Percentiles rank a stretch among this genome's conserved stretches.
Conservation (phyloP, 1,140 invertebrate species). For the Papilio helenus region DNA sequence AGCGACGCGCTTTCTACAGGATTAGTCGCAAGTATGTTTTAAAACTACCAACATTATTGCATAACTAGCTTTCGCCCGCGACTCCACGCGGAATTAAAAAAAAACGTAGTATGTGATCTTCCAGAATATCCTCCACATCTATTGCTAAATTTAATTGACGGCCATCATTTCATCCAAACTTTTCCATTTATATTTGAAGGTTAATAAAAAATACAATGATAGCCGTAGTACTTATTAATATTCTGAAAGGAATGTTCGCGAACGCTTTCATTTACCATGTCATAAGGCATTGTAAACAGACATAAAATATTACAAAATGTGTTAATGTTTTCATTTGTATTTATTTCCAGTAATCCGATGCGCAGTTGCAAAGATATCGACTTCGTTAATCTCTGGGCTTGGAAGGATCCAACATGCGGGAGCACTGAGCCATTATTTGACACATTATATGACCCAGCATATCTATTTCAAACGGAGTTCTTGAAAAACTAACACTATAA, state of each 20-base stretch:
- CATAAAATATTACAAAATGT: not conserved
- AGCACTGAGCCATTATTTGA: not conserved
- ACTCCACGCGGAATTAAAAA: too few species aligned
- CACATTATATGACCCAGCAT: not conserved
- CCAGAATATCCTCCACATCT: too few species aligned
- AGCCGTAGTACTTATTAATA: too few species aligned
- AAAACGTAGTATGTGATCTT: too few species aligned
- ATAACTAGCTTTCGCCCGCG: not conserved
- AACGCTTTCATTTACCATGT: too few species aligned
- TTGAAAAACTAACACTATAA: not conserved
- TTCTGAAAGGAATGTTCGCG: too few species aligned
- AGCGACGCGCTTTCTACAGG: slow-evolving; percentile 54
- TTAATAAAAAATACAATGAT: too few species aligned
- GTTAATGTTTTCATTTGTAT: not conserved
- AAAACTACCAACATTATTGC: not conserved
- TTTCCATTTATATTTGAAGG: too few species aligned
- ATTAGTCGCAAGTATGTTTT: slow-evolving; percentile 53
- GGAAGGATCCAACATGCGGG: slow-evolving; percentile 8
- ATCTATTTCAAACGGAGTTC: not conserved
- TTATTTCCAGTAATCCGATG: slow-evolving; percentile 17
- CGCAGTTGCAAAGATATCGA: slow-evolving; percentile 19
- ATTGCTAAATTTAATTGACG: too few species aligned
- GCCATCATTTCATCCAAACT: too few species aligned
- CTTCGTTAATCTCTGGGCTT: slow-evolving; percentile 15
- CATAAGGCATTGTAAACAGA: too few species aligned